Percentiles rank a stretch among this genome's conserved stretches.
Conservation (phyloP, 1,140 invertebrate species). For the Metopolophium dirhodum region DNA sequence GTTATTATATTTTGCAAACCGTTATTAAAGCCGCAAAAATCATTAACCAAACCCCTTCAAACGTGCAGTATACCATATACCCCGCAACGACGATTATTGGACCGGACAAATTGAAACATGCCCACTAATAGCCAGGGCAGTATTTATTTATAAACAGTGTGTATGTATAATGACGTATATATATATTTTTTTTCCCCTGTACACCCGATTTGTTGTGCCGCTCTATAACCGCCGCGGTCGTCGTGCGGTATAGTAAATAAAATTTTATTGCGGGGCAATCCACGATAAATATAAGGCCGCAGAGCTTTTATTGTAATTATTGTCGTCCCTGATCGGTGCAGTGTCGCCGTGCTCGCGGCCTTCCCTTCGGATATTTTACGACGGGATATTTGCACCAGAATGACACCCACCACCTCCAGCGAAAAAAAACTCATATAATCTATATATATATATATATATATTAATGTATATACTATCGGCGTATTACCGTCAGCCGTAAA, state of each 20-base stretch:
- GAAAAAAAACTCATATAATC: constrained; percentile 38
- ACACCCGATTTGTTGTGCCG: neutral
- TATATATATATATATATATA: constrained; percentile 29
- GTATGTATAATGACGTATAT: neutral
- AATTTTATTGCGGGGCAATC: constrained; percentile 45
- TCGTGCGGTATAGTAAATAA: constrained; percentile 31
- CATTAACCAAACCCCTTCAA: constrained; percentile 37
- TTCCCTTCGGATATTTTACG: constrained; percentile 34
- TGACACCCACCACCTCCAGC: neutral
- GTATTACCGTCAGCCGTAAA: constrained; percentile 51
- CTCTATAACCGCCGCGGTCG: neutral
- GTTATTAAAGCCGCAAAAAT: constrained; percentile 44
- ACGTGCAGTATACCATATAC: neutral
- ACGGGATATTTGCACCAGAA: constrained; percentile 32
- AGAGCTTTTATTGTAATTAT: constrained; percentile 56
- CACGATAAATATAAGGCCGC: constrained; percentile 42
- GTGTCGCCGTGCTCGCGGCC: constrained; percentile 5
- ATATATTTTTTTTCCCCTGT: neutral
- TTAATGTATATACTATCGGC: neutral
- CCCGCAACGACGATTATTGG: neutral
- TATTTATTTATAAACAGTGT: neutral
- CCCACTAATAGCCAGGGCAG: neutral
- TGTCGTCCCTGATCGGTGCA: constrained; percentile 34
- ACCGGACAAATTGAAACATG: constrained; percentile 30
- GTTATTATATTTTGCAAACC: neutral